Evolutionary conservation across 2,113 vertebrate species (phyloP).

Genomic region (Sarotherodon lohbergeri): DNA sequence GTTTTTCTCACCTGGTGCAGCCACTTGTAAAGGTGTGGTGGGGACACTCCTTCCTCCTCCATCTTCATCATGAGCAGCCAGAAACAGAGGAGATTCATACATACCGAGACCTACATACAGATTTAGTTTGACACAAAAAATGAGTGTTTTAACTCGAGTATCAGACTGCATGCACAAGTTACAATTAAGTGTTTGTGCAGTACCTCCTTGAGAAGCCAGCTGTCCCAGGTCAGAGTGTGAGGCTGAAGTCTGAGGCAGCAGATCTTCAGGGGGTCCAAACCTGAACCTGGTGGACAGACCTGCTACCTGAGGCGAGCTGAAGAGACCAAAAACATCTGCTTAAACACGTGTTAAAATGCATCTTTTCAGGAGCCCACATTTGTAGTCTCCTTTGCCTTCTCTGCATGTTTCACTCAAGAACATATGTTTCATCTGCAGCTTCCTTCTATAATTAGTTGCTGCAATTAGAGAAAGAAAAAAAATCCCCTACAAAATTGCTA

Average conservation of each 20-base stretch:
- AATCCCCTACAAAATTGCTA: background rate
- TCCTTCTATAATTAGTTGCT: background rate
- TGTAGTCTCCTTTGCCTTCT: background rate
- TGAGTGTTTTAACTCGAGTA: background rate
- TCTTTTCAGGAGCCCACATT: background rate
- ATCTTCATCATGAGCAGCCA: constrained; percentile 92
- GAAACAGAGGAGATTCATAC: constrained; percentile 95
- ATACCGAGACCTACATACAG: constrained; percentile 82
- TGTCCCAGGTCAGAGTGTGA: constrained; percentile 96
- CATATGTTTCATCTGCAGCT: background rate
- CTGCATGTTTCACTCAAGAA: background rate
- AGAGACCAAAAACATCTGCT: background rate
- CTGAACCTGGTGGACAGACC: constrained; percentile 89
- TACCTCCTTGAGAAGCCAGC: constrained; percentile 97
- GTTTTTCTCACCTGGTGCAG: constrained; percentile 83
- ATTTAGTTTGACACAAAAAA: constrained; percentile 34
- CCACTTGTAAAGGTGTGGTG: constrained; percentile 92
- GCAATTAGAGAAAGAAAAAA: background rate
- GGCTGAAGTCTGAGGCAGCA: constrained; percentile 84
- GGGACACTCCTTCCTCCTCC: constrained; percentile 95
- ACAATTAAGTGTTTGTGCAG: background rate
- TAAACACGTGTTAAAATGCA: background rate
- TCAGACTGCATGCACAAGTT: background rate
- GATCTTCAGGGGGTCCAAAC: constrained; percentile 95
- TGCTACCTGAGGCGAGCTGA: constrained; percentile 94